A percentile compares a stretch with the other conserved stretches of the same genome.
phyloP scores from a whole-genome alignment of 2,888 invertebrate species.

The Eretmocerus hayati region DNA sequence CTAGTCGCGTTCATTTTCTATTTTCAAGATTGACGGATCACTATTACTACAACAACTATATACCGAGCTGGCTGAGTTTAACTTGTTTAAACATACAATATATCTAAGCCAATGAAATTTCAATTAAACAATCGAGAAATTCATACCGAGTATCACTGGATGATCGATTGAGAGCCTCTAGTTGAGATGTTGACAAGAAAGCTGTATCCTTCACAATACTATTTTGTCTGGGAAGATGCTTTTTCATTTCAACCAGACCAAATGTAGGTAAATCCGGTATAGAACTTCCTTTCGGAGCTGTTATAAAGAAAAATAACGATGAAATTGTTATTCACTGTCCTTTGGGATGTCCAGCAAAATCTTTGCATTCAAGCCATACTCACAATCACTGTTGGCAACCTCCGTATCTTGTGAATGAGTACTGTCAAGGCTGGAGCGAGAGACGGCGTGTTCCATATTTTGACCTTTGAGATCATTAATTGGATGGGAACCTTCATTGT shows the following conservation, averaged over 20 bases:
- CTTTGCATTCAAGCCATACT: no score
- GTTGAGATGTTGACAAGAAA: conserved; percentile 32
- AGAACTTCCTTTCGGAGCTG: conserved; percentile 42
- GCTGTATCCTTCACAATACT: conserved; percentile 43
- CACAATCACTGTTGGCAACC: conserved; percentile 40
- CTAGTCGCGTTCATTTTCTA: no score
- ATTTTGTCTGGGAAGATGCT: conserved; percentile 40
- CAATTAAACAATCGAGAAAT: neutral
- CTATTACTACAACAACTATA: no score
- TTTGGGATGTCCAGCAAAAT: neutral
- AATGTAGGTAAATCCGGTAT: conserved; percentile 43
- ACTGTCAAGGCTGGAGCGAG: conserved; percentile 45
- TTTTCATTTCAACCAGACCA: conserved; percentile 38
- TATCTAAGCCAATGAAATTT: neutral
- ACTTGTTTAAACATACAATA: no score
- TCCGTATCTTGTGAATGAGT: conserved; percentile 44
- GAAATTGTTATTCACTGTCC: neutral
- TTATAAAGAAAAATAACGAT: conserved; percentile 3
- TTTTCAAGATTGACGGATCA: no score
- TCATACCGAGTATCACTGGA: conserved; percentile 36
- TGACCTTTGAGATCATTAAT: conserved; percentile 36
- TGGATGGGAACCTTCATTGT: conserved; percentile 44
- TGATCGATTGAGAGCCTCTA: conserved; percentile 36
- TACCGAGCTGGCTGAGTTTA: no score
- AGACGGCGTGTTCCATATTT: conserved; percentile 41